Evolutionary conservation across 2,113 vertebrate species (phyloP), one percentile per base, ranked within the genome.

Genomic region (Gnathochromis pfefferi): DNA sequence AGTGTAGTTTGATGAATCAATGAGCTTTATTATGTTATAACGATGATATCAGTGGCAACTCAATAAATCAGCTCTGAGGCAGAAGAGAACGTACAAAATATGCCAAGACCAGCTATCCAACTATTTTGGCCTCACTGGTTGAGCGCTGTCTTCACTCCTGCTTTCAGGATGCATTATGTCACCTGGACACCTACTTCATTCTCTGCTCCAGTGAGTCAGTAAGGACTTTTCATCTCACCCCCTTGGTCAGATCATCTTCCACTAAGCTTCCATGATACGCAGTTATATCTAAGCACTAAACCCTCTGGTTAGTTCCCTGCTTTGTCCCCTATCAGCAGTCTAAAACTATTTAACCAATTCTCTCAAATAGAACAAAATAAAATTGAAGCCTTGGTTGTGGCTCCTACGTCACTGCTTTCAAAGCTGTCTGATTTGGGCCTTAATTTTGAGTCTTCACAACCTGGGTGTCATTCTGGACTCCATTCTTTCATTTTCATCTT

Each of bases 1-100:
- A 89, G 40, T 26, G 47, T 54, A n/a, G 54, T 49, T 16, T 86
- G 88, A 92, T 58, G 54, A 88, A 89, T 88, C 85, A 81, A 8
- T 42, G 4, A 19, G 16, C 9, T 33, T 85, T 81, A 83, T 87
- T 70, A 42, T 51, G 21, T 79, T 79, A 17, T 26, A 84, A 60
- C 23, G 38, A 78, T 85, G 33, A 33, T 51, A 45, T 38, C 26
- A 26, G 53, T 28, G 88, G 13, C 17, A 70, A 19, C 57, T 51
- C 55, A 14, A 84, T 49, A 49, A 75, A 75, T 49, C 42, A 49
- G 23, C 23, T 75, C 23, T 47, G 42, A 75, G 9, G 70, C 0
- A 45, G 51, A 57, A 65, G 1, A 42, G 21, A 40, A 68, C 12
- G 28, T 47, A 26, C 1, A 80, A 78, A 82, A 78, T 49, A 65